These are phyloP conservation scores for Cheiracanthium punctorium DNA, from an alignment of 2,888 invertebrate species.

Conservation along the genomic window DNA sequence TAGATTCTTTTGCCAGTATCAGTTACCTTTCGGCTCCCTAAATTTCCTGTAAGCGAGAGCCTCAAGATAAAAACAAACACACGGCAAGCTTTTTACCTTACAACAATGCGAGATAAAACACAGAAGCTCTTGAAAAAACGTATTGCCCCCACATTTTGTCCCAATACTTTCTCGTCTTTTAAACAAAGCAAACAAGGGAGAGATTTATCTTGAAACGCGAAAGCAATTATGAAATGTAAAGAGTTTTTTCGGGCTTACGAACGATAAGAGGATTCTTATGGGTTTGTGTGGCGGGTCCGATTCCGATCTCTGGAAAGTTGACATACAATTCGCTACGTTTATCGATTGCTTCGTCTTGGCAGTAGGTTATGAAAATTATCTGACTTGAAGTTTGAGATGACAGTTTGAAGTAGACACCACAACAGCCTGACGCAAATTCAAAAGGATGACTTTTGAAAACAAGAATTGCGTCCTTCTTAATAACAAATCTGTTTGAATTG, in stretches of 20 bases:
- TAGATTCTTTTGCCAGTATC: constrained; percentile 48
- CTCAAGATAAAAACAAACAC: constrained; percentile 47
- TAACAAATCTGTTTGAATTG: too few relatives aligned
- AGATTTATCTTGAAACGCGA: neutral
- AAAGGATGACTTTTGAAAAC: too few relatives aligned
- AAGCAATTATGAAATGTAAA: constrained; percentile 7
- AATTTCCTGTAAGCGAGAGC: constrained; percentile 32
- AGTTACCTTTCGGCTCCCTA: constrained; percentile 38
- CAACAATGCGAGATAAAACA: constrained; percentile 30
- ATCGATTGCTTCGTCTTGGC: too few relatives aligned
- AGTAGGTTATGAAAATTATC: too few relatives aligned
- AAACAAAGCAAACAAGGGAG: constrained; percentile 33
- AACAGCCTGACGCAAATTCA: too few relatives aligned
- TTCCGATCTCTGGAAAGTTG: too few relatives aligned
- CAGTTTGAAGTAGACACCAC: too few relatives aligned
- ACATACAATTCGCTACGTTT: too few relatives aligned
- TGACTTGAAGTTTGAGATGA: too few relatives aligned
- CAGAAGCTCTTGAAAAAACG: constrained; percentile 33
- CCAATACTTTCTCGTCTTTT: neutral
- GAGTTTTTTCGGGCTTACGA: neutral
- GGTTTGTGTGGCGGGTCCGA: too few relatives aligned
- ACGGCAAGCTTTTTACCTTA: constrained; percentile 49
- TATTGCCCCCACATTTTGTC: constrained; percentile 23
- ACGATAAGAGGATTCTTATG: neutral
- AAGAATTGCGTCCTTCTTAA: too few relatives aligned